These are phyloP conservation scores for Cheilosia pagana DNA, from an alignment of 2,888 invertebrate species.

Conservation along the genomic window DNA sequence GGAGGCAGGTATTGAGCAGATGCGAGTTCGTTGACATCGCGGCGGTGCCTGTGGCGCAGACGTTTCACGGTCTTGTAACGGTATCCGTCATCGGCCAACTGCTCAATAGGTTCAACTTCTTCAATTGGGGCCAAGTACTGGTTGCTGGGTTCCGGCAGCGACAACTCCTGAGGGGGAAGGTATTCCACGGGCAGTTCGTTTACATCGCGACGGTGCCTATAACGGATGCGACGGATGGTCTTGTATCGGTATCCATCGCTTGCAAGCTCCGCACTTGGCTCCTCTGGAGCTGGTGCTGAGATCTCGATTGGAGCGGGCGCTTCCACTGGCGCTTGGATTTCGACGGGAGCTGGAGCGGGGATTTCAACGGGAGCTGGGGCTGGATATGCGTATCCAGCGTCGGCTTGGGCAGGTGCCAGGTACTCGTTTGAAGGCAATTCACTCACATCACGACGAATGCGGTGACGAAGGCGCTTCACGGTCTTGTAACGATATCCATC, in stretches of 20 bases:
- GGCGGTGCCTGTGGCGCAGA: conserved; percentile 55
- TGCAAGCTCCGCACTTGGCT: no score
- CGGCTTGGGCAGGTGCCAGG: conserved; percentile 37
- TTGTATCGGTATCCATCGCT: conserved; percentile 51
- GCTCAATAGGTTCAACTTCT: conserved; percentile 45
- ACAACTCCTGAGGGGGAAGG: conserved; percentile 39
- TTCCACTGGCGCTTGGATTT: conserved; percentile 8
- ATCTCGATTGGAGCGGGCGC: conserved; percentile 9
- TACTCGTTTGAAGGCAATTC: conserved; percentile 61
- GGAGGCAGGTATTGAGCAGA: conserved; percentile 50
- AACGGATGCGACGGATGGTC: conserved; percentile 8
- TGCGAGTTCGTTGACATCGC: conserved; percentile 51
- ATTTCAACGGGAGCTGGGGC: conserved; percentile 22
- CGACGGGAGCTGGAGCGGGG: conserved; percentile 7
- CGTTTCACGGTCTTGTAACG: conserved; percentile 34
- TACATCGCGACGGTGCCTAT: conserved; percentile 40
- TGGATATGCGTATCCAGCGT: conserved; percentile 20
- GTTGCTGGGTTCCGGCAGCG: conserved; percentile 18
- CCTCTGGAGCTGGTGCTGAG: conserved; percentile 5
- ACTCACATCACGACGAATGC: conserved; percentile 75
- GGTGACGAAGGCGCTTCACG: conserved; percentile 72
- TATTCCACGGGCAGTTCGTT: conserved; percentile 26
- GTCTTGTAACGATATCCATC: conserved; percentile 77
- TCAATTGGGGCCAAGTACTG: conserved; percentile 53
- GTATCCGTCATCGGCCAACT: background rate